Evolutionary conservation across 2,113 vertebrate species (phyloP).

Genomic region (Myotis yumanensis): DNA sequence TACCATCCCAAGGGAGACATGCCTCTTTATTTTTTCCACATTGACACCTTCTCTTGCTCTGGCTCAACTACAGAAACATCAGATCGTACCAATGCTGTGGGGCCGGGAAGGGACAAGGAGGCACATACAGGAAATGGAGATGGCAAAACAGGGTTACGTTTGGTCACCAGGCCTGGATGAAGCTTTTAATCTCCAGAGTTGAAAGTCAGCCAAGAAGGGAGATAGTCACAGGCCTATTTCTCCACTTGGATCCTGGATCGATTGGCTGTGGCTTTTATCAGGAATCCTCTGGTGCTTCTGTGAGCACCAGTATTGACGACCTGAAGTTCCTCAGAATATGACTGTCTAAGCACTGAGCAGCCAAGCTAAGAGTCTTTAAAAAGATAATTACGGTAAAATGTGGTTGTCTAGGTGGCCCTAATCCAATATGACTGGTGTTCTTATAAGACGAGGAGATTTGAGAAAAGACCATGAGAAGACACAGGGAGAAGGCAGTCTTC

Average conservation of each 20-base stretch:
- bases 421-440: neutral
- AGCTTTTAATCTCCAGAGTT: neutral
- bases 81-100: neutral
- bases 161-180: neutral
- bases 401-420: neutral
- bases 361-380: neutral
- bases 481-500: neutral
- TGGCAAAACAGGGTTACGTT: neutral
- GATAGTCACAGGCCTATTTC: neutral
- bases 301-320: neutral
- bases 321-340: neutral
- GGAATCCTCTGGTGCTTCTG: neutral
- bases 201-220: neutral
- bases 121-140: accelerated
- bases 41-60: neutral
- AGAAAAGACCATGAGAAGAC: neutral
- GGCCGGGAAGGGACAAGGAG: neutral
- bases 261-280: neutral
- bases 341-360: too few relatives aligned
- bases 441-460: neutral
- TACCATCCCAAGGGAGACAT: neutral
- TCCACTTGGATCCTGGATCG: neutral
- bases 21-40: constrained; percentile 41
- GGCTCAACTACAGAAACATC: neutral
- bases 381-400: neutral